Evolutionary conservation across 2,113 vertebrate species (phyloP), one percentile per base, ranked within the genome.

Genomic region (Rhinichthys klamathensis): DNA sequence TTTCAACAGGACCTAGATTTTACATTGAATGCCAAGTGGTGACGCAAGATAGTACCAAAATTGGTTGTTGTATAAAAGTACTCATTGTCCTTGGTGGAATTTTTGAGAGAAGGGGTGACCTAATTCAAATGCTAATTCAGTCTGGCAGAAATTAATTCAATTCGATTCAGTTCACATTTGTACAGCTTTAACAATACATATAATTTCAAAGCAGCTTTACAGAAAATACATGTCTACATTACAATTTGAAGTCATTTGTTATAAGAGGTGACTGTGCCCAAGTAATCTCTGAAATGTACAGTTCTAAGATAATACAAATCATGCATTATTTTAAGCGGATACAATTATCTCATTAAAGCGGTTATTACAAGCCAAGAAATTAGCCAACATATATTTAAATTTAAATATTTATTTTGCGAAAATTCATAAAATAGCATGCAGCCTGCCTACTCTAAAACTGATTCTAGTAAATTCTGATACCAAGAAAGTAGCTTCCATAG

Each of bases 401-500:
- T 23, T 41, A 70, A 38, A 70, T 23, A 41, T 41, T 38, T 41
- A 70, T 70, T 70, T 70, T 70, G 67, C 41, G 32, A 70, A 70
- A 23, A 67, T 30, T 41, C 9, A 70, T 70, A 41, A 70, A 70
- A 70, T 38, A 23, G 23, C 4, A 23, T 70, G 1, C 18, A 70
- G 11, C 67, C 38, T 35, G 65, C 15, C 63, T 18, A 8, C 15
- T 18, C 32, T 23, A 70, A 70, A 70, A 35, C 12, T 41, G 21
- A 79, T 79, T 41, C 56, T 79, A 61, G 58, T 23, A 41, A 11
- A 38, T 70, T 60, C 21, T 60, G 54, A 60, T 58, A 58, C 30
- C 2, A 35, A 70, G 9, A 58, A 73, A 76, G 73, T 41, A 75
- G 38, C 56, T 84, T 75, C 21, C 30, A 61, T 23, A 61, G 56